phyloP scores from a whole-genome alignment of 2,888 invertebrate species.

The Eristalis tenax region DNA sequence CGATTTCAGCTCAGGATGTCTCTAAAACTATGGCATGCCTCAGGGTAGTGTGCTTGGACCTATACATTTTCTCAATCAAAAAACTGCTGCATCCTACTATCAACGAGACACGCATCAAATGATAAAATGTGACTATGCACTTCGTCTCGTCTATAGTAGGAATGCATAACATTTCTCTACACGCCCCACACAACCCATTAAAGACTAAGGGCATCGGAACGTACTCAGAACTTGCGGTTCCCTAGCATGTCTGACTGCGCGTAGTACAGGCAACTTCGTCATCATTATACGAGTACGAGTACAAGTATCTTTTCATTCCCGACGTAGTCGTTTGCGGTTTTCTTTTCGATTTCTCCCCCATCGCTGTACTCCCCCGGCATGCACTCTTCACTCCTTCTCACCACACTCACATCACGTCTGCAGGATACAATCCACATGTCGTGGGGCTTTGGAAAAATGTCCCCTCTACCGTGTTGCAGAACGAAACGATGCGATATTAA shows the following conservation, averaged over 20 bases:
- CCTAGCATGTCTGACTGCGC: conserved; percentile 21
- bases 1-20: neutral
- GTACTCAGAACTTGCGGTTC: conserved; percentile 36
- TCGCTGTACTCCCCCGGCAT: neutral
- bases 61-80: neutral
- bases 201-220: neutral
- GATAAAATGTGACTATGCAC: neutral
- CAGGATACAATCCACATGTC: conserved; percentile 21
- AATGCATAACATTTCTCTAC: conserved; percentile 37
- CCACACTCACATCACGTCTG: neutral
- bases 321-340: conserved; percentile 44
- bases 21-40: neutral
- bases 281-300: conserved; percentile 40
- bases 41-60: neutral
- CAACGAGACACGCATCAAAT: neutral
- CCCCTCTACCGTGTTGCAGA: neutral
- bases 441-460: conserved; percentile 4
- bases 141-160: neutral
- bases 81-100: neutral
- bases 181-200: conserved; percentile 12
- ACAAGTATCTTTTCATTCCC: conserved; percentile 8
- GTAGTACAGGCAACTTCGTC: conserved; percentile 55
- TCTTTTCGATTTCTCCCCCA: conserved; percentile 39
- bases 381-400: neutral
- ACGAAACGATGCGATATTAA: conserved; percentile 55